A percentile compares a stretch with the other conserved stretches of the same genome.
These are phyloP conservation scores for Bombus turneri DNA, from an alignment of 1,140 invertebrate species.

Conservation along the genomic window DNA sequence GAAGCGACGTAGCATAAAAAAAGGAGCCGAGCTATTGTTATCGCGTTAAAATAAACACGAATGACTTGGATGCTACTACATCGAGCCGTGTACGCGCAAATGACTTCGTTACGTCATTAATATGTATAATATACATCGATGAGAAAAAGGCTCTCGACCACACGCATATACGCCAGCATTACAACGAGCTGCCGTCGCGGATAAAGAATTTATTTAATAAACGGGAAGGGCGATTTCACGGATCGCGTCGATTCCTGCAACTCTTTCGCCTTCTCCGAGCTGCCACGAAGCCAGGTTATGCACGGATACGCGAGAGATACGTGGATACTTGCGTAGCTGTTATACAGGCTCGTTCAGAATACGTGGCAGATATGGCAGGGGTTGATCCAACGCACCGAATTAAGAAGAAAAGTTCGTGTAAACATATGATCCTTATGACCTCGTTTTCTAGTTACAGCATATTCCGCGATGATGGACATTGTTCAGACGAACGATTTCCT, in stretches of 20 bases:
- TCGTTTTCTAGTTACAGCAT: too few species aligned
- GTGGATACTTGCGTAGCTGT: too few species aligned
- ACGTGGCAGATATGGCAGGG: too few species aligned
- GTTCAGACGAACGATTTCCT: too few species aligned
- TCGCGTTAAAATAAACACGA: constrained; percentile 49
- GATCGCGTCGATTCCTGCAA: background rate
- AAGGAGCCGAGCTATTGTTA: constrained; percentile 45
- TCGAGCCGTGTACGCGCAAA: constrained; percentile 20
- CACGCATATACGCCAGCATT: background rate
- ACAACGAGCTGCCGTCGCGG: background rate
- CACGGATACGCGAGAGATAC: too few species aligned
- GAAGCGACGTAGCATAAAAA: constrained; percentile 37
- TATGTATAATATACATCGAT: background rate
- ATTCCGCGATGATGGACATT: too few species aligned
- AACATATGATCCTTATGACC: too few species aligned
- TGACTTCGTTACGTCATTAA: constrained; percentile 33
- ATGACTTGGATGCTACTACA: constrained; percentile 14
- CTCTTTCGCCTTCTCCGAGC: background rate
- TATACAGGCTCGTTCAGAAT: too few species aligned
- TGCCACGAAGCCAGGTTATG: too few species aligned
- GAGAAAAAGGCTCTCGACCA: background rate
- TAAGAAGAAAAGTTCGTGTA: too few species aligned
- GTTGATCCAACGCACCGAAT: too few species aligned
- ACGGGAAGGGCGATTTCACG: background rate
- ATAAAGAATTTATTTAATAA: background rate